Conservation (phyloP, 2,113 vertebrate genomes). For the Pimephales promelas region DNA sequence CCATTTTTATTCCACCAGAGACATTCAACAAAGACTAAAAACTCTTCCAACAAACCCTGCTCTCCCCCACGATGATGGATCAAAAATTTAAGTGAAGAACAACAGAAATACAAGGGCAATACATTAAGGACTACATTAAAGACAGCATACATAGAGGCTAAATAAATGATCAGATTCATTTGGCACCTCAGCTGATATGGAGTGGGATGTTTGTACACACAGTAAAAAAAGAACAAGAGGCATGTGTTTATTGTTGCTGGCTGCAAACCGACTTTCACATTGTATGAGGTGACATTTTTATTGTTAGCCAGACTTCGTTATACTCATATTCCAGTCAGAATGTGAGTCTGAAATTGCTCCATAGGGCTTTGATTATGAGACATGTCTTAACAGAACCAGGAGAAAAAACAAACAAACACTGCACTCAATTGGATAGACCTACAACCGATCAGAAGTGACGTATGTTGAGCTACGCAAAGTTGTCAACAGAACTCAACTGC, state of each 20-base stretch:
- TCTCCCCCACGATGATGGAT: background rate
- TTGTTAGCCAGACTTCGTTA: too few species aligned
- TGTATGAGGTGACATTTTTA: conserved; percentile 28
- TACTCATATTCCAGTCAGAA: too few species aligned
- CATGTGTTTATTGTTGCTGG: conserved; percentile 14
- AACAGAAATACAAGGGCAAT: background rate
- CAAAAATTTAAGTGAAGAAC: conserved; percentile 6
- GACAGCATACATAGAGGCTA: background rate
- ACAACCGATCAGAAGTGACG: too few species aligned
- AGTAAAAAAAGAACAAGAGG: conserved; percentile 13
- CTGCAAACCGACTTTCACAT: conserved; percentile 19
- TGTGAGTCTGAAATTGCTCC: too few species aligned
- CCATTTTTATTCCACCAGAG: too few species aligned
- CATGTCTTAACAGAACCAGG: too few species aligned
- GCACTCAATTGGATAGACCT: too few species aligned
- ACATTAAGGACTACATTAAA: background rate
- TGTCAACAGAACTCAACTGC: too few species aligned
- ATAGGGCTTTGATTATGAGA: too few species aligned
- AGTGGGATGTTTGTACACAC: conserved; percentile 25
- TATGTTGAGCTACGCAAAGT: too few species aligned
- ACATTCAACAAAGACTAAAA: conserved; percentile 2
- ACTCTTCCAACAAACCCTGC: background rate
- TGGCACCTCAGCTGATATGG: background rate
- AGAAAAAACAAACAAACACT: too few species aligned
- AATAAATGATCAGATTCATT: background rate